Evolutionary conservation across 1,140 invertebrate species (phyloP), one percentile per base, ranked within the genome.

Genomic region (Apis florea): DNA sequence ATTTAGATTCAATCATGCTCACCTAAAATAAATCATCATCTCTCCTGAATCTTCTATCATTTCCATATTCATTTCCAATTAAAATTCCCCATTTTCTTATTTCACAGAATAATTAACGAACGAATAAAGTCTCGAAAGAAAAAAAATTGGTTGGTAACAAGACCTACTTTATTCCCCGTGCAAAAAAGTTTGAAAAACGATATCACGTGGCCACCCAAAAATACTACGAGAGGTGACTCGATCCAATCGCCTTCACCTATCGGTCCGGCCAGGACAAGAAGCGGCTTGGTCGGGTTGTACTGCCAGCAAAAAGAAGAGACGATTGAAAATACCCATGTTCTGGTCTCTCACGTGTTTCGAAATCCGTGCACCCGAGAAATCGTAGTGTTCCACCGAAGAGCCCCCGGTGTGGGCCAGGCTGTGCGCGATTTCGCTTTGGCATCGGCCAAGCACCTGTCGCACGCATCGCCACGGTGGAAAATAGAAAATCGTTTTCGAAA

Each of bases 291-390:
- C 72, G 67, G 59, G 47, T 79, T 53, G 51, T 31, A 69, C 54
- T 74, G 77, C 83, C 83, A 70, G 85, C 85, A 76, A 79, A 72
- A 51, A 78, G 53, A 81, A 83, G 56, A 77, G 79, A 83, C 77
- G 86, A 88, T 88, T 88, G 79, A 88, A 88, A 88, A 88, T 88
- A 88, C 83, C 71, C 54, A 63, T 59, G 67, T 87, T 78, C 63
- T 69, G 74, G 59, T 56, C 53, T 77, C 40, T 19, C 40, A 47
- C 31, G 31, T 40, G 53, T 88, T 88, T 87, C 86, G 85, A 85
- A 87, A 87, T 80, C 73, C 59, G 83, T 67, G 59, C 76, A 66
- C 49, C 58, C 74, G 51, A 86, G 80, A 63, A 40, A 83, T 83
- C 71, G 78, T 80, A 74, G 74, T 49, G 83, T 82, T 75, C 64